Base-by-base conservation (phyloP, 2,113 vertebrate species). In the Serilophus lunatus region DNA sequence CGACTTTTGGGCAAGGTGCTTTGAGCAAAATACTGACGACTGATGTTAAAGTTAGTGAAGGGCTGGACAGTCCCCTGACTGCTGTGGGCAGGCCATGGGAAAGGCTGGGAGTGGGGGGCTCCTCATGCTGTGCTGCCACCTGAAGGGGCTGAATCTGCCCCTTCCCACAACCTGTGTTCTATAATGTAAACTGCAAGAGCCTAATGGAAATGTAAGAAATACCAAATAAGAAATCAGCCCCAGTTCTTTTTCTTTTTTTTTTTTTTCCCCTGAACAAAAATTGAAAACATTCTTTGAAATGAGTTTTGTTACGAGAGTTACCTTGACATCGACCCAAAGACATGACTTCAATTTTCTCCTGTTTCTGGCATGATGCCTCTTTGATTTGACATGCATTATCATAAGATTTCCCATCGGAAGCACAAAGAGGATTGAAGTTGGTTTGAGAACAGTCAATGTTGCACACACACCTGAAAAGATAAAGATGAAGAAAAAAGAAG, bases 351-450 rank as follows among this genome's bases (percentile, higher is more conserved):
- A 99, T 99, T 97, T 99, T 99, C 97, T 99, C 99, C 97, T 99
- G 99, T 98, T 99, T 99, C 98, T 99, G 99, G 98, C 99, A 99
- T 47, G 99, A 99, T 8, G 99, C 99, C 98, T 99, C 99, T 98
- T 99, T 99, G 98, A 99, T 99, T 98, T 99, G 99, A 98, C 99
- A 99, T 88, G 99, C 99, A 98, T 99, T 99, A 98, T 99, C 99
- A 92, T 99, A 99, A 95, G 99, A 99, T 95, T 98, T 99, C 92
- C 99, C 99, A 79, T 99, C 99, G 24, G 99, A 99, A 97, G 99
- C 99, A 92, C 99, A 99, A 96, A 99, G 99, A 74, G 99, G 99
- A 98, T 99, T 99, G 98, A 99, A 99, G 98, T 99, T 99, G 98
- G 99, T 99, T 97, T 99, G 99, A 90, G 99, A 99, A 93, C 99